Evolutionary conservation across 2,888 invertebrate species (phyloP).

Genomic region (Caenorhabditis wallacei): DNA sequence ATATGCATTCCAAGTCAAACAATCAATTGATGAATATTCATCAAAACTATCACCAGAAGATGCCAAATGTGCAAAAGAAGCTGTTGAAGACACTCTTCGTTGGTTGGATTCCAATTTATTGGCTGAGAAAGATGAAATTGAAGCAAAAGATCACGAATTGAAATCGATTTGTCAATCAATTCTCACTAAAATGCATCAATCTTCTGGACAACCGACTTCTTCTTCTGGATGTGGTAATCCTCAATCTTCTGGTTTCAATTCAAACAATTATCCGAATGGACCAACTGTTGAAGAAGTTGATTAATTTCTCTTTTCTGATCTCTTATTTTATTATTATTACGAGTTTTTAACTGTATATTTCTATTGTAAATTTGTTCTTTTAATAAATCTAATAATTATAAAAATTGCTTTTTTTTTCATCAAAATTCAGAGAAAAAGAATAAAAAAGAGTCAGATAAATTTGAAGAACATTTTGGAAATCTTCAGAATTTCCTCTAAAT

Average conservation of each 20-base stretch:
- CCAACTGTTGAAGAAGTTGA: constrained; percentile 81
- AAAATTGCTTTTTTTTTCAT: neutral
- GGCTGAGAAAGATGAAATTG: constrained; percentile 88
- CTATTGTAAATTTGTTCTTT: neutral
- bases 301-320: constrained; percentile 52
- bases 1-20: constrained; percentile 86
- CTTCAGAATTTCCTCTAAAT: no score
- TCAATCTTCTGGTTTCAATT: constrained; percentile 18
- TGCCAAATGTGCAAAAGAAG: constrained; percentile 90
- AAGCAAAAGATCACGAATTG: constrained; percentile 74
- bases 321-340: neutral
- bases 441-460: neutral
- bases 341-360: neutral
- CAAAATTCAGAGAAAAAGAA: no score
- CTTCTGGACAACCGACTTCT: no score
- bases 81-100: constrained; percentile 92
- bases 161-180: constrained; percentile 72
- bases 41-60: constrained; percentile 92
- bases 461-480: neutral
- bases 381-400: constrained; percentile 16
- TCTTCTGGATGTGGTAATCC: constrained; percentile 28
- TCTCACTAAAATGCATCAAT: constrained; percentile 75
- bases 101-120: constrained; percentile 87
- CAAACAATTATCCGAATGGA: constrained; percentile 61
- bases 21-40: constrained; percentile 85